phyloP scores from a whole-genome alignment of 2,113 vertebrate species.

The Gavialis gangeticus region DNA sequence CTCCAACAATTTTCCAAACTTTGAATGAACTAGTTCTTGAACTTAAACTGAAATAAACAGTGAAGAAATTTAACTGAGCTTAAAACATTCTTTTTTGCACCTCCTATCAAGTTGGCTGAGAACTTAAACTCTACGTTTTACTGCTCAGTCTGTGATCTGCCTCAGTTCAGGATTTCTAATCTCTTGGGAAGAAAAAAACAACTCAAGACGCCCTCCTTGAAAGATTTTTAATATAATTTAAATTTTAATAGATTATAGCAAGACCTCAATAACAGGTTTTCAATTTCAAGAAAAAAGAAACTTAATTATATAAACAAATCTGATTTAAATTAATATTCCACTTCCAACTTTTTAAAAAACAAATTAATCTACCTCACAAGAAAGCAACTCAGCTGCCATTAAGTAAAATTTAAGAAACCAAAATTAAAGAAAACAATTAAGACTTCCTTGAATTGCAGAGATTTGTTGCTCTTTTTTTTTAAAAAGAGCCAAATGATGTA shows the following conservation, averaged over 20 bases:
- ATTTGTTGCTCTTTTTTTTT: background rate
- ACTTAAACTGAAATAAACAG: background rate
- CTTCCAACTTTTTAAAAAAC: background rate
- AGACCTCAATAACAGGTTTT: no score
- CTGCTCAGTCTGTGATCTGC: background rate
- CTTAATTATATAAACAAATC: no score
- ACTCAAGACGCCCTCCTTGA: no score
- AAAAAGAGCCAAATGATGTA: background rate
- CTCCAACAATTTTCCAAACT: background rate
- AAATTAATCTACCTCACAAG: background rate
- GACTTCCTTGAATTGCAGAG: background rate
- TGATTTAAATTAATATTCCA: no score
- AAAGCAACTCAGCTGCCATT: conserved; percentile 19
- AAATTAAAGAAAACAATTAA: background rate
- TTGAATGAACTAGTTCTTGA: background rate
- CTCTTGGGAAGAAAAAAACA: no score
- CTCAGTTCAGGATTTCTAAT: background rate
- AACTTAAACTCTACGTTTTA: background rate
- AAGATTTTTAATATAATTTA: no score
- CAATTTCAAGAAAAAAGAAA: no score
- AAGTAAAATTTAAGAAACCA: background rate
- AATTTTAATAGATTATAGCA: no score
- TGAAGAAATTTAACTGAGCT: no score
- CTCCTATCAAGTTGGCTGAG: background rate
- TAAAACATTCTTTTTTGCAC: background rate